A percentile compares a stretch with the other conserved stretches of the same genome.
Conservation (phyloP, 2,113 vertebrate genomes). For the Aythya baeri region DNA sequence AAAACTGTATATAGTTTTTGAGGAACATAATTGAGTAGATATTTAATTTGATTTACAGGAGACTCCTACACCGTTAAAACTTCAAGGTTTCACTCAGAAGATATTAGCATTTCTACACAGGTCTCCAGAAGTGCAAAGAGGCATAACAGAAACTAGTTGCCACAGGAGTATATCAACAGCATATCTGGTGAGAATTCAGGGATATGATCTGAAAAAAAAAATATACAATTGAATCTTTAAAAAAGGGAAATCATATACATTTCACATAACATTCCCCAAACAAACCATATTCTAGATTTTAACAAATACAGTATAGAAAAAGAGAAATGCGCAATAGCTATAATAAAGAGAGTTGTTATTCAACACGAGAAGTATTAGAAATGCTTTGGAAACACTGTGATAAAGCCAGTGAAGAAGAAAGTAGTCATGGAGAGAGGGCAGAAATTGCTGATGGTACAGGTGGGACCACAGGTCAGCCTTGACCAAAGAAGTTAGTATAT, state of each 20-base stretch:
- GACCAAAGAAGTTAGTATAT: background rate
- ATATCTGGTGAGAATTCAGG: background rate
- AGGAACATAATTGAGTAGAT: conserved; percentile 36
- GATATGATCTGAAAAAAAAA: background rate
- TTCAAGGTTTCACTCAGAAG: background rate
- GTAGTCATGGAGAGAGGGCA: background rate
- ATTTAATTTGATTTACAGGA: conserved; percentile 41
- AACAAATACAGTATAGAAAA: background rate
- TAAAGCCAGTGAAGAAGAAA: background rate
- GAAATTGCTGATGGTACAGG: background rate
- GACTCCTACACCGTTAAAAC: conserved; percentile 1
- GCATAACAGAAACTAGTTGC: background rate
- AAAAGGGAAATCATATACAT: conserved; percentile 28
- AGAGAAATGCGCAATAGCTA: background rate
- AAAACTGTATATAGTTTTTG: conserved; percentile 51
- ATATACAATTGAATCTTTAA: conserved; percentile 15
- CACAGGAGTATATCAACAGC: background rate
- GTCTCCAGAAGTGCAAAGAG: conserved; percentile 7
- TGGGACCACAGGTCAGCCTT: background rate
- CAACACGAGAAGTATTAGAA: background rate
- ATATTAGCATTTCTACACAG: conserved; percentile 33
- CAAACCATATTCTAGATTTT: background rate
- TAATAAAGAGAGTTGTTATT: background rate
- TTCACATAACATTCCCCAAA: background rate
- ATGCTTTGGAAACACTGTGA: background rate